Evolutionary conservation across 2,113 vertebrate species (phyloP).

Genomic region (Sminthopsis crassicaudata): DNA sequence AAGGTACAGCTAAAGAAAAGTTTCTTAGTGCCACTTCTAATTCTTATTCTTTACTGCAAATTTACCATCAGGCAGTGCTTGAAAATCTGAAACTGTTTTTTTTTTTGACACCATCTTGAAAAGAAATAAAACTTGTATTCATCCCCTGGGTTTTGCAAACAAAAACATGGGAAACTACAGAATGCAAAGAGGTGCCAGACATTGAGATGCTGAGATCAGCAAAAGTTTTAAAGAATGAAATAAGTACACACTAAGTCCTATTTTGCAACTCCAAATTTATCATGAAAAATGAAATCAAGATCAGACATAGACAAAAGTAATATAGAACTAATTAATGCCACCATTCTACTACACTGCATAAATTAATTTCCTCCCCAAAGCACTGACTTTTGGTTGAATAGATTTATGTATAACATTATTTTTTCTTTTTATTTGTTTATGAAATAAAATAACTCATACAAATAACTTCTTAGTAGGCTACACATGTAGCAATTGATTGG

Average conservation of each 20-base stretch:
- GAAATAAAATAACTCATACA: not conserved
- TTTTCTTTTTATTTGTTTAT: conserved; percentile 1
- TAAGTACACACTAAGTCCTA: conserved; percentile 21
- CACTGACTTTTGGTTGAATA: not conserved
- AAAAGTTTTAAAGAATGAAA: conserved; percentile 58
- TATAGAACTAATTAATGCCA: not conserved
- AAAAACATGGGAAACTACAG: conserved; percentile 56
- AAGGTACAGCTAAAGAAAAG: conserved; percentile 31
- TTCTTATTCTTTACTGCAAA: conserved; percentile 38
- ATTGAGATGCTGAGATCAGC: conserved; percentile 38
- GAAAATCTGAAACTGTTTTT: conserved; percentile 31
- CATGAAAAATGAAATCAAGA: conserved; percentile 41
- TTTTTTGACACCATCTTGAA: conserved; percentile 48
- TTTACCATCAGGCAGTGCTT: not conserved
- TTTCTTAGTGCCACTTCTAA: conserved; percentile 19
- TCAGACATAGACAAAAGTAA: conserved; percentile 5
- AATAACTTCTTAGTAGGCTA: not conserved
- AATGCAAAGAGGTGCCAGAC: conserved; percentile 56
- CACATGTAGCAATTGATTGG: not conserved
- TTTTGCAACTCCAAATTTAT: conserved; percentile 43
- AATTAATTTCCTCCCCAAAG: conserved; percentile 9
- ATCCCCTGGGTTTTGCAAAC: conserved; percentile 52
- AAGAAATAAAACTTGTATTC: conserved; percentile 56
- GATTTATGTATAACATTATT: not conserved
- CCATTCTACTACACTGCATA: not conserved